A percentile compares a stretch with the other conserved stretches of the same genome.
phyloP scores from a whole-genome alignment of 2,113 vertebrate genomes.

The Mobula birostris region DNA sequence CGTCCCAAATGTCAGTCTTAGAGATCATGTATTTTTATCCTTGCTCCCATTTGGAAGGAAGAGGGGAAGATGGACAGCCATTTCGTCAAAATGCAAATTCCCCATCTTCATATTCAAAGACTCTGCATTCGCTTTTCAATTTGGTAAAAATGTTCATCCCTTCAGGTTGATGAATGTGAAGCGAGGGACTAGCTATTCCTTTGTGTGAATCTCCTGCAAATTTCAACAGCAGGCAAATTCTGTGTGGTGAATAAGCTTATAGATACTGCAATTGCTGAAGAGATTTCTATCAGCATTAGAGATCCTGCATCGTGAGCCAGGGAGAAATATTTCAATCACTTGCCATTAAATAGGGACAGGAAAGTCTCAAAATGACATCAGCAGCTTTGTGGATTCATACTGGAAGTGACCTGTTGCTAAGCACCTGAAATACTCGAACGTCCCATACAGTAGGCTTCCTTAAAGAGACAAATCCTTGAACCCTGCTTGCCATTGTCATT shows the following conservation, averaged over 20 bases:
- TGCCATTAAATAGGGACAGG: neutral
- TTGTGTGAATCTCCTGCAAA: neutral
- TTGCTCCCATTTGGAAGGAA: too few relatives aligned
- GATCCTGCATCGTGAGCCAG: neutral
- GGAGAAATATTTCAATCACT: neutral
- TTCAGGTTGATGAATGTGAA: neutral
- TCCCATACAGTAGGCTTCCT: neutral
- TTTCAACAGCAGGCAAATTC: neutral
- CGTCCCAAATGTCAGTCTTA: too few relatives aligned
- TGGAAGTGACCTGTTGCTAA: neutral
- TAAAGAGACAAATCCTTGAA: neutral
- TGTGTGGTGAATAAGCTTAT: neutral
- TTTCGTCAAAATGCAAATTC: neutral
- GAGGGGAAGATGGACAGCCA: too few relatives aligned
- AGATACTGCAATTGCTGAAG: neutral
- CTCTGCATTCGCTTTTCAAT: neutral
- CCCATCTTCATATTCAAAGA: neutral
- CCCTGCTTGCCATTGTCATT: neutral
- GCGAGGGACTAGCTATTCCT: neutral
- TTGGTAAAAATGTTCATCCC: neutral
- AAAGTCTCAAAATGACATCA: neutral
- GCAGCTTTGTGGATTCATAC: neutral
- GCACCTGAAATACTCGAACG: too few relatives aligned
- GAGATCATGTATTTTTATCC: too few relatives aligned
- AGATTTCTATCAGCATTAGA: neutral